Base-by-base conservation (phyloP, 2,797 vertebrate genomes). In the Gallinago solitaria region DNA sequence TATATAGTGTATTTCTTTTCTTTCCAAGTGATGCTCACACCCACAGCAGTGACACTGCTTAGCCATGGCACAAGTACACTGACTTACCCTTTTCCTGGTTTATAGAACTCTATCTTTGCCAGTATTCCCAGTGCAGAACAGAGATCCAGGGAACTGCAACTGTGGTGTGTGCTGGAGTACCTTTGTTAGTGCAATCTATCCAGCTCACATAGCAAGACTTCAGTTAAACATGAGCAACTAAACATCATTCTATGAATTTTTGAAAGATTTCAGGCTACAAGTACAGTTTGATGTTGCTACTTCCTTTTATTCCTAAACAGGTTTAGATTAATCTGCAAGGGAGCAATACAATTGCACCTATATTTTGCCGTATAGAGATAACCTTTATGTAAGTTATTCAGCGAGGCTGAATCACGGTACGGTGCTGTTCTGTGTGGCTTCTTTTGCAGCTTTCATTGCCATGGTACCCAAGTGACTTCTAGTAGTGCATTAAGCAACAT, bases 391-490 rank as follows among this genome's bases (percentile, higher is more conserved):
- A 56, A 92, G 67, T 67, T 90, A 91, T 83, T 90, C 54, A 67
- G 82, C 14, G 87, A 75, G 71, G 67, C 65, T 95, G 91, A 94
- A 83, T 91, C 94, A 93, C 16, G 65, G 33, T 18, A 23, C 33
- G 35, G 37, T 87, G 87, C n/a, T 91, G 12, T 75, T 86, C 71
- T 85, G 60, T 30, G 24, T 3, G 37, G 76, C 35, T 86, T 61
- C 82, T 50, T 87, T 54, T 81, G 54, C 73, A 57, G 71, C 35
- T 78, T 78, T 81, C 65, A 95, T 90, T 89, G 87, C 87, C 82
- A 92, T 83, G 65, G 91, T 61, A 93, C 83, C 79, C 87, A 89
- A 95, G 69, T 69, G 87, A 88, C 61, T 93, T 90, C 43, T 18
- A 28, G 41, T 2, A 87, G 87, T 32, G 45, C 92, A 93, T 73